Percentiles rank a stretch among this genome's conserved stretches.
Evolutionary conservation across 1,140 invertebrate genomes (phyloP).

Genomic region (Eueides isabella): DNA sequence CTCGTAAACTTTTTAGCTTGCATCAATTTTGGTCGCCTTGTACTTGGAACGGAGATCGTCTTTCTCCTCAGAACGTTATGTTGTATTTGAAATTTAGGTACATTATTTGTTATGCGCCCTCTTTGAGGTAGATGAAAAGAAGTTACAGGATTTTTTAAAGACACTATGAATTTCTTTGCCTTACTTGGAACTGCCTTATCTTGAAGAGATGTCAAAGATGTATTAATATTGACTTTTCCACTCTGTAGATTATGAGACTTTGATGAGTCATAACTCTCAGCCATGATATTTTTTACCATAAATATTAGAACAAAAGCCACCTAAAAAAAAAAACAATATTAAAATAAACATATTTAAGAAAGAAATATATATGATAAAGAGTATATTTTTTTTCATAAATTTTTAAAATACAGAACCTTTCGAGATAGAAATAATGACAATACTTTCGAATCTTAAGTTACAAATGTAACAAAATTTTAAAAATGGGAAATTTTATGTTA

Average conservation of each 20-base stretch:
- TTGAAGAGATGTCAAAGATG: not conserved
- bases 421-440: too few species aligned
- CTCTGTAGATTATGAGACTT: not conserved
- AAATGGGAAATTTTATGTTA: too few species aligned
- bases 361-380: not conserved
- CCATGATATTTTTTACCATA: not conserved
- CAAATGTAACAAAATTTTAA: too few species aligned
- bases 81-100: not conserved
- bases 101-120: not conserved
- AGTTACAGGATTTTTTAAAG: not conserved
- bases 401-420: too few species aligned
- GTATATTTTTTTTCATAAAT: not conserved
- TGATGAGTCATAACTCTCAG: not conserved
- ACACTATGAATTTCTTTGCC: not conserved
- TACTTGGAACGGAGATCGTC: not conserved
- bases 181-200: not conserved
- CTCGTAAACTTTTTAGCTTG: not conserved
- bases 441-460: too few species aligned
- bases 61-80: not conserved
- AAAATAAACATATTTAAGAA: not conserved
- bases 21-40: not conserved
- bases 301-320: not conserved
- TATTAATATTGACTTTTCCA: not conserved
- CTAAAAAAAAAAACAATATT: not conserved
- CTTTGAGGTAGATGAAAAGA: not conserved